Percentiles rank a stretch among this genome's conserved stretches.
Evolutionary conservation across 2,113 vertebrate species (phyloP).

Genomic region (Myocastor coypus): DNA sequence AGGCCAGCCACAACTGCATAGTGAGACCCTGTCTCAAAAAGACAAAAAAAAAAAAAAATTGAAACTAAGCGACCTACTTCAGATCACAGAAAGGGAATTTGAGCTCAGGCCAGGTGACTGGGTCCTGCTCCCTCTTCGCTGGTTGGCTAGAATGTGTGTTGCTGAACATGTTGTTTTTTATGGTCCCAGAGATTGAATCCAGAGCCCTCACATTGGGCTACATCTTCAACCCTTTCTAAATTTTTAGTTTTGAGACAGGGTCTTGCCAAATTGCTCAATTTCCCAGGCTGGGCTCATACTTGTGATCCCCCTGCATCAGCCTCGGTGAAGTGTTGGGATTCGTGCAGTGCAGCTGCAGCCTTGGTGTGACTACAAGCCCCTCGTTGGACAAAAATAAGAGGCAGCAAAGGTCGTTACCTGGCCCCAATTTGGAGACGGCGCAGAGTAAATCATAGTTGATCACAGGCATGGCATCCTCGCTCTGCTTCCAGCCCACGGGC

Average conservation of each 20-base stretch:
- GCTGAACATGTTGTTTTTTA: not conserved
- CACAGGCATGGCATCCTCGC: conserved; percentile 94
- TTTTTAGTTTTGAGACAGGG: not conserved
- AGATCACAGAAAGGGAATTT: not conserved
- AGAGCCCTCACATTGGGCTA: not conserved
- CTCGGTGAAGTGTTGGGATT: not conserved
- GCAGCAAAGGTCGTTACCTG: conserved; percentile 87
- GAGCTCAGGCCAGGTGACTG: not conserved
- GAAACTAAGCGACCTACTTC: not conserved
- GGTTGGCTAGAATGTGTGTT: not conserved
- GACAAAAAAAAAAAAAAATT: no score
- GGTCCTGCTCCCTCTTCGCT: no score
- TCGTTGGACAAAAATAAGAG: not conserved
- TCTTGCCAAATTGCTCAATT: not conserved
- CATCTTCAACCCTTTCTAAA: not conserved
- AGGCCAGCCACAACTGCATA: no score
- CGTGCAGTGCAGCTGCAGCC: not conserved
- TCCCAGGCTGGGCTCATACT: not conserved
- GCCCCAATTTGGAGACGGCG: conserved; percentile 97
- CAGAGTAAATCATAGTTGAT: conserved; percentile 98
- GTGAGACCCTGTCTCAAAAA: no score
- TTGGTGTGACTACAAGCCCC: not conserved
- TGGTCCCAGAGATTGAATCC: not conserved
- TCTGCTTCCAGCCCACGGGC: conserved; percentile 97
- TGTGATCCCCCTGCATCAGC: not conserved